Percentiles rank a stretch among this genome's conserved stretches.
phyloP scores from a whole-genome alignment of 2,888 invertebrate genomes.

The Criorhina ranunculi region DNA sequence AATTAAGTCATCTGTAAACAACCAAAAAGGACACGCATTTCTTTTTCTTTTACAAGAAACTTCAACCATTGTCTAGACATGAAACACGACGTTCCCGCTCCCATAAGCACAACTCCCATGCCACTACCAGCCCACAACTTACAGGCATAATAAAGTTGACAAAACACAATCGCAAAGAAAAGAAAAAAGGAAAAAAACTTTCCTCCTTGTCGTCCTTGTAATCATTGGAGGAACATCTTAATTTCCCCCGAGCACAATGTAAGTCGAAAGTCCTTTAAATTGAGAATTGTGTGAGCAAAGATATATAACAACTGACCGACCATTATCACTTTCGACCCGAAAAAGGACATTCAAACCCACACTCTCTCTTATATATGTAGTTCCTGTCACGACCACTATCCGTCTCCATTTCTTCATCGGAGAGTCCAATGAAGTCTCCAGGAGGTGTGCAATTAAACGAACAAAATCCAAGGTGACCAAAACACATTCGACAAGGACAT shows the following conservation, averaged over 20 bases:
- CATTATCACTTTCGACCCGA: conserved; percentile 55
- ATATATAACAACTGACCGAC: conserved; percentile 37
- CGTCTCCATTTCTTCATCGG: neutral
- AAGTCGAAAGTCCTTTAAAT: conserved; percentile 52
- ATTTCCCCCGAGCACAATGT: conserved; percentile 55
- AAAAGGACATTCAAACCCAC: conserved; percentile 44
- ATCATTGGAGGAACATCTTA: conserved; percentile 46
- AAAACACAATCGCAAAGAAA: neutral
- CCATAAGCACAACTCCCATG: neutral
- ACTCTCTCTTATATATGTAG: neutral
- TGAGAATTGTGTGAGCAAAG: conserved; percentile 21
- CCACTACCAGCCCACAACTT: neutral
- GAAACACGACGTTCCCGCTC: neutral
- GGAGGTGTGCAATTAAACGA: conserved; percentile 68
- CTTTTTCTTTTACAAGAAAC: neutral
- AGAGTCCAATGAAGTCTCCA: neutral
- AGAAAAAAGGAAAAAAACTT: neutral
- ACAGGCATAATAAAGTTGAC: neutral
- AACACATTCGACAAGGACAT: conserved; percentile 62
- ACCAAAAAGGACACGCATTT: neutral
- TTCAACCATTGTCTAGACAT: conserved; percentile 42
- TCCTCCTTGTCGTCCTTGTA: neutral
- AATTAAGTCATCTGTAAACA: conserved; percentile 55
- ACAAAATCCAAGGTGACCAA: conserved; percentile 38
- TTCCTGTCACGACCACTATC: conserved; percentile 44